Evolutionary conservation across 2,113 vertebrate genomes (phyloP), one percentile per base, ranked within the genome.

Genomic region (Myxocyprinus asiaticus): DNA sequence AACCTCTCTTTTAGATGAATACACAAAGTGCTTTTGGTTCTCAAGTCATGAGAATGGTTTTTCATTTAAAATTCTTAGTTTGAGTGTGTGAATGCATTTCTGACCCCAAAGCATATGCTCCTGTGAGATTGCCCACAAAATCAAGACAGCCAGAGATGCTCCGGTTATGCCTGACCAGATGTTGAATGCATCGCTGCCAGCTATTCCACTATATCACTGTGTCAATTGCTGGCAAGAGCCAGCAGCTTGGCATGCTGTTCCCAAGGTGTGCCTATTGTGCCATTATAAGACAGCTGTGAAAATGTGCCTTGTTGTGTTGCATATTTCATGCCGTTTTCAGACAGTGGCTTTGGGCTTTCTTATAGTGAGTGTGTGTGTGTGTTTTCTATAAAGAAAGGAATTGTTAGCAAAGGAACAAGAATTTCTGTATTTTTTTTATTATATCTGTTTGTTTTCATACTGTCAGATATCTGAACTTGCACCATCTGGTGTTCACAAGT

Each of bases 31-130:
- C 14, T 51, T 9, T 4, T 69, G 47, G 67, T 22, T 56, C 5
- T n/a, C 12, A 58, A 14, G 14, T 47, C 59, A 0, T 45, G 53
- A 59, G 12, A 72, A 17, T 77, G 65, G 59, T 77, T 50, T 53
- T 43, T 42, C 62, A 65, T 70, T 58, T 44, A 61, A 15, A 66
- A 50, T 79, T 68, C 56, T 68, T 73, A 74, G 69, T 33, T 59
- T 11, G 45, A 61, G 55, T 44, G 55, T 65, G 72, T 64, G 44
- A 82, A 45, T 82, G 58, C 47, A 42, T 45, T n/a, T 65, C 51
- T 77, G 77, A 73, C 68, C 66, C 17, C 4, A 33, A 15, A 48
- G 17, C 67, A 82, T 75, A 74, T 82, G 80, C 45, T 79, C 9
- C 51, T 56, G 7, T 69, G 44, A 73, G 22, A 80, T 17, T 47